phyloP scores from a whole-genome alignment of 2,888 invertebrate genomes.

The Scrobipalpa costella region DNA sequence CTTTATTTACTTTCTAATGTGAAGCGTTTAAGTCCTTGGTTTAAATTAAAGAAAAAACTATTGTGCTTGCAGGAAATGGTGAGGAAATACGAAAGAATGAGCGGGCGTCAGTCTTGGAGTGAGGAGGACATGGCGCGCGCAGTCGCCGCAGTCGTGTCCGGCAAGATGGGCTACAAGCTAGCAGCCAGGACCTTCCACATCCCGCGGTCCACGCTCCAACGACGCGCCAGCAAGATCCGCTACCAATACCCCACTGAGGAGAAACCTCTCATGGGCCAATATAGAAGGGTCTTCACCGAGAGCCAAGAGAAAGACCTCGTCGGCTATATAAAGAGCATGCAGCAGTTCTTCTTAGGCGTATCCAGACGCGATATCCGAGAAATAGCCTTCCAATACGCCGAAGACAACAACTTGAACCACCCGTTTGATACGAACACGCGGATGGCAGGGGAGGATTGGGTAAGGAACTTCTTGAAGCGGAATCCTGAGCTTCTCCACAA shows the following conservation, averaged over 20 bases:
- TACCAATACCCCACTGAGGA: conserved; percentile 68
- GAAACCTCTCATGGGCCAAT: conserved; percentile 75
- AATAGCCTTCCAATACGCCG: conserved; percentile 76
- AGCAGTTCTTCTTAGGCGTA: conserved; percentile 74
- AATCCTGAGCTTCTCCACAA: conserved; percentile 70
- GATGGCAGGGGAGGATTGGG: conserved; percentile 79
- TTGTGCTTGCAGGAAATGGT: conserved; percentile 71
- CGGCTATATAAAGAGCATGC: conserved; percentile 77
- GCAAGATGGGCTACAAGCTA: conserved; percentile 77
- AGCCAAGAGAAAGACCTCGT: conserved; percentile 75
- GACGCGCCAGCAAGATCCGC: conserved; percentile 73
- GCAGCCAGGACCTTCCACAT: conserved; percentile 76
- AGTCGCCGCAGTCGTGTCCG: conserved; percentile 75
- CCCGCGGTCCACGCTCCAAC: conserved; percentile 73
- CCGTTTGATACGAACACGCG: conserved; percentile 73
- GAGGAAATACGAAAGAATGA: conserved; percentile 77
- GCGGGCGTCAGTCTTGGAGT: conserved; percentile 76
- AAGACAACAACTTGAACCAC: conserved; percentile 69
- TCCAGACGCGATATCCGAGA: conserved; percentile 73
- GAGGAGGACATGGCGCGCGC: conserved; percentile 77
- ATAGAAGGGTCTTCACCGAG: conserved; percentile 74
- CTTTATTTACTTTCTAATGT: too few species aligned
- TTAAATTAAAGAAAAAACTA: conserved; percentile 13
- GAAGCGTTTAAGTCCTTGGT: background rate
- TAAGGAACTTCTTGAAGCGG: conserved; percentile 73